Evolutionary conservation across 2,113 vertebrate genomes (phyloP), one percentile per base, ranked within the genome.

Genomic region (Haplochromis burtoni): DNA sequence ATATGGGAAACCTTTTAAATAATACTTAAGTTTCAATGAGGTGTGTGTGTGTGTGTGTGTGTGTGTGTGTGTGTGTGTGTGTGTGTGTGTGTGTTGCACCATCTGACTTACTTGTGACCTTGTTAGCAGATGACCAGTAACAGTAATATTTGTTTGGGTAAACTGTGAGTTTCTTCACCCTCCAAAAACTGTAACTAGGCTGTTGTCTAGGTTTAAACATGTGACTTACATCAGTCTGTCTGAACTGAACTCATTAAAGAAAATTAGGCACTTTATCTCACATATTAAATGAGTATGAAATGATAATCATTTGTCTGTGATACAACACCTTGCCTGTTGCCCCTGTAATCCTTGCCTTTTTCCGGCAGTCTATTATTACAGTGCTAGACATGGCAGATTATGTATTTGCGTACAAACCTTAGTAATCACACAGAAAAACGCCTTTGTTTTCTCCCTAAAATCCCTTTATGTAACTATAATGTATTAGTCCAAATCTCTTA

Each of bases 381-480:
- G 82, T 38, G 78, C 84, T 17, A 63, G 51, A 86, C 47, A 81
- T 33, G 45, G 59, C 54, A 83, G 82, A 87, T 91, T 87, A 84
- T 61, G 78, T 82, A 47, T 93, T 91, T 83, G 33, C 3, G 9
- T 66, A 73, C 42, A 68, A 91, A 85, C 87, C 85, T 80, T 14
- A 42, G 53, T 92, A 89, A 91, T 89, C 89, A 12, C 81, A 86
- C 84, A 88, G 11, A 86, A 82, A 68, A 81, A 53, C 6, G 10
- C 21, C 89, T 90, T 93, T 94, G 88, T 90, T 88, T 88, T 81
- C 63, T 10, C 57, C 9, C 26, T 33, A 85, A 78, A 90, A 92
- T 91, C 78, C 81, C 24, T 90, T 95, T 92, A 92, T 86, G 84
- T 87, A 95, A 95, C 73, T 82, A 38, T 24, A 84, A 82, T 82